Evolutionary conservation across 2,113 vertebrate species (phyloP).

Genomic region (Cololabis saira): DNA sequence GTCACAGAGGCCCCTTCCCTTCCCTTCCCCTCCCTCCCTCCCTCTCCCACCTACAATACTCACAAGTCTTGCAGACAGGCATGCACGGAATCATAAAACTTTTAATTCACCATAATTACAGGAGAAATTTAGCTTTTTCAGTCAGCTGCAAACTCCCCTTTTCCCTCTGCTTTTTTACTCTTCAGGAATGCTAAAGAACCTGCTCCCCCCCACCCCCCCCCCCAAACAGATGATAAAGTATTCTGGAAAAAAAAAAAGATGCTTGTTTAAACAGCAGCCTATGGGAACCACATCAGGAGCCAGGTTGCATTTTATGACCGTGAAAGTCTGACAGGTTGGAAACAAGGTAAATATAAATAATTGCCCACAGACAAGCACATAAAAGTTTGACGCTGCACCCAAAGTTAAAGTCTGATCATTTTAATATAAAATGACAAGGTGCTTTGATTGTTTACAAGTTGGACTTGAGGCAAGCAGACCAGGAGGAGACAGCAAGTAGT

Average conservation of each 20-base stretch:
- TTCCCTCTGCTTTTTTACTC: constrained; percentile 6
- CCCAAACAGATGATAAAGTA: too few species aligned
- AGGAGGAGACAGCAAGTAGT: constrained; percentile 12
- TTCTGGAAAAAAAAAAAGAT: too few species aligned
- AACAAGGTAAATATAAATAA: constrained; percentile 59
- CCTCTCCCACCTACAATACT: constrained; percentile 24
- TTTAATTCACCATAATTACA: constrained; percentile 69
- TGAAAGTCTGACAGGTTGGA: constrained; percentile 67
- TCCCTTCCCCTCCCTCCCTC: constrained; percentile 14
- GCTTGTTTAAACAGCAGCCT: constrained; percentile 68
- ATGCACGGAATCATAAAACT: constrained; percentile 62
- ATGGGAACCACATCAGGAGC: constrained; percentile 68
- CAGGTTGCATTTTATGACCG: constrained; percentile 61
- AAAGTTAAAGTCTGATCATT: constrained; percentile 28
- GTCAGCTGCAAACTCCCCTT: constrained; percentile 10
- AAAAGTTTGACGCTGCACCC: constrained; percentile 12
- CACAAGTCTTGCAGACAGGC: constrained; percentile 23
- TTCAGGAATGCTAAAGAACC: constrained; percentile 47
- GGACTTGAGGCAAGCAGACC: constrained; percentile 14
- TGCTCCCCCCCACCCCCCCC: too few species aligned
- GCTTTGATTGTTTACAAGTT: constrained; percentile 32
- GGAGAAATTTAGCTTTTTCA: constrained; percentile 34
- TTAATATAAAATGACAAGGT: constrained; percentile 34
- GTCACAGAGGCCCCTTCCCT: constrained; percentile 59
- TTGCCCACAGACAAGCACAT: constrained; percentile 29